Evolutionary conservation across 64 coral and sea anemone species (phyloP).

Genomic region (Stylophora pistillata): DNA sequence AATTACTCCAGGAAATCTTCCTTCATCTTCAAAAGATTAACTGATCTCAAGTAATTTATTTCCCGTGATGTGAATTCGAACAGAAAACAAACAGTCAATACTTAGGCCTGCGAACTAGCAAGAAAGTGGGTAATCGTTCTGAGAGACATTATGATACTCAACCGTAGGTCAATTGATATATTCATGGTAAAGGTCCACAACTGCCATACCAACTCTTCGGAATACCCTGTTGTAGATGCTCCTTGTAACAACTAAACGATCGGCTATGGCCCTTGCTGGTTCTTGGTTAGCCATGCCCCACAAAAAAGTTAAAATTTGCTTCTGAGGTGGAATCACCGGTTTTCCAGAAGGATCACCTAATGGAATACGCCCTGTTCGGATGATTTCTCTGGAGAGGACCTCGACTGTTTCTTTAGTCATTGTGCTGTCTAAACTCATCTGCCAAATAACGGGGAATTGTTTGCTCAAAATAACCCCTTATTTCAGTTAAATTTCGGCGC

Average conservation of each 20-base stretch:
- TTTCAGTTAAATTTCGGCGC: neutral
- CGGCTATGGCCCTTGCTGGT: constrained; percentile 2
- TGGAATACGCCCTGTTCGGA: constrained; percentile 17
- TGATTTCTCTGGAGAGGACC: neutral
- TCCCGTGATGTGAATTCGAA: too few relatives aligned
- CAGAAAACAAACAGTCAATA: too few relatives aligned
- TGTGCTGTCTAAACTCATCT: neutral
- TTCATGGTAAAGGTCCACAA: too few relatives aligned
- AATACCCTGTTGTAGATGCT: too few relatives aligned
- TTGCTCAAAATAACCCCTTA: neutral
- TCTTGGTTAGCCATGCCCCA: constrained; percentile 40
- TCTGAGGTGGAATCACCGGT: constrained; percentile 1
- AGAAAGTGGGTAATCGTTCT: too few relatives aligned
- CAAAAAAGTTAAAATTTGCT: constrained; percentile 18
- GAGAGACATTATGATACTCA: too few relatives aligned
- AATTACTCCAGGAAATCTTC: constrained; percentile 30
- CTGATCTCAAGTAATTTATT: too few relatives aligned
- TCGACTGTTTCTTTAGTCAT: neutral
- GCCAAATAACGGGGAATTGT: neutral
- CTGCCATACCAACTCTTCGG: too few relatives aligned
- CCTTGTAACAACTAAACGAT: too few relatives aligned
- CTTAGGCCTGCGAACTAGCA: too few relatives aligned
- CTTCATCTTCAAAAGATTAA: too few relatives aligned
- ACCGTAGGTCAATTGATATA: too few relatives aligned
- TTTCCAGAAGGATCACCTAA: neutral